Evolutionary conservation across 2,113 vertebrate genomes (phyloP).

Genomic region (Galemys pyrenaicus): DNA sequence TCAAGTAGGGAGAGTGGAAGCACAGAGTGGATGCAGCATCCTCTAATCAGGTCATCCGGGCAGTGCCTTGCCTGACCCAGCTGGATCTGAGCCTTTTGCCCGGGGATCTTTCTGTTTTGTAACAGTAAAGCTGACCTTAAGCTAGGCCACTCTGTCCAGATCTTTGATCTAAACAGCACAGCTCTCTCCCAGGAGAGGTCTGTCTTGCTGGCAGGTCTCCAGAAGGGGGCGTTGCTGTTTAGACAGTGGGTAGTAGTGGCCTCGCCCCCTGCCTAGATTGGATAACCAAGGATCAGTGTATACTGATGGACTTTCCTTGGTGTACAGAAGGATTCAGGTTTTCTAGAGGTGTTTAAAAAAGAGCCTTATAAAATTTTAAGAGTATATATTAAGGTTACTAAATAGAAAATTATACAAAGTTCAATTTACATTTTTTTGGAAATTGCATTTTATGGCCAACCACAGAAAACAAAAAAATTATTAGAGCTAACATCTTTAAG

Average conservation of each 20-base stretch:
- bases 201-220: conserved; percentile 35
- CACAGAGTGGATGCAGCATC: neutral
- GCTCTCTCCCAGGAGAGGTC: neutral
- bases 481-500: too few species aligned
- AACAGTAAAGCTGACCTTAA: conserved; percentile 52
- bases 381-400: neutral
- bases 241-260: neutral
- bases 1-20: conserved; percentile 31
- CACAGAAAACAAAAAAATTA: neutral
- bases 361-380: neutral
- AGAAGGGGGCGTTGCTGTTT: conserved; percentile 54
- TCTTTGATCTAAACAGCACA: conserved; percentile 7
- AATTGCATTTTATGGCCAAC: neutral
- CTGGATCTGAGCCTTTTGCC: conserved; percentile 48
- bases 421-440: neutral
- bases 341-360: conserved; percentile 16
- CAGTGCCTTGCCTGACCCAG: conserved; percentile 44
- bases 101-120: conserved; percentile 57
- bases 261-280: neutral
- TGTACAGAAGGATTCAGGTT: neutral
- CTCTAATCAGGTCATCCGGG: conserved; percentile 60
- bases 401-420: conserved; percentile 35
- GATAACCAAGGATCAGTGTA: neutral
- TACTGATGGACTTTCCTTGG: neutral
- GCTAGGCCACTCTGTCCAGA: neutral